Evolutionary conservation across 1,140 invertebrate species (phyloP), one percentile per base, ranked within the genome.

Genomic region (Drosophila nebulosa): DNA sequence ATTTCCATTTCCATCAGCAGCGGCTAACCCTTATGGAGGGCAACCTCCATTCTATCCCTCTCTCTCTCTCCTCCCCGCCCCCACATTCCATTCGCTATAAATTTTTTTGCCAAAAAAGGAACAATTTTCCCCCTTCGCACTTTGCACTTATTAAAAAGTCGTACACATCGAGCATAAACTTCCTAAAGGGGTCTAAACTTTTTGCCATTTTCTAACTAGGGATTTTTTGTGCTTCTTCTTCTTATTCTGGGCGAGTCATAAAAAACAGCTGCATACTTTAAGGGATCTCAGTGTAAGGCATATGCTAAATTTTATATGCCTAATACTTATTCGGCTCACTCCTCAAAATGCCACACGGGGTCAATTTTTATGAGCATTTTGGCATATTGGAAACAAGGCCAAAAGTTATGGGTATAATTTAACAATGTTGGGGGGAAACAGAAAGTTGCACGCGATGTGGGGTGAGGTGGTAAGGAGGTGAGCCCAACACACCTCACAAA

Each of bases 351-450:
- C 78, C 81, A 67, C 70, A 75, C 64, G 78, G 67, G 83, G 67
- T 88, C 83, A 86, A 86, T 86, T 86, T 85, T 86, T 86, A 86
- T 86, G 83, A 88, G 81, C 78, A 75, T 86, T 86, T 86, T 78
- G 81, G 78, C 80, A 78, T 85, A 85, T 85, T 86, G 83, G 70
- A 85, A 85, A 85, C 79, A 85, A 79, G 81, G 74, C 74, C 83
- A 81, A 81, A 86, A 86, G 78, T 86, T 86, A 86, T 86, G 78
- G 78, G 66, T 71, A 86, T 81, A 86, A 80, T 86, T 86, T 66
- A 67, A 64, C 75, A 75, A 78, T 71, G 72, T 75, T 66, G 21
- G 60, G 67, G 67, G 27, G 35, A 27, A 18, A 22, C 78, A 86
- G 77, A 79, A 79, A 71, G 80, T 59, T 77, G 80, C 69, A 79